phyloP scores from a whole-genome alignment of 2,888 invertebrate species.

The Phlogophora meticulosa region DNA sequence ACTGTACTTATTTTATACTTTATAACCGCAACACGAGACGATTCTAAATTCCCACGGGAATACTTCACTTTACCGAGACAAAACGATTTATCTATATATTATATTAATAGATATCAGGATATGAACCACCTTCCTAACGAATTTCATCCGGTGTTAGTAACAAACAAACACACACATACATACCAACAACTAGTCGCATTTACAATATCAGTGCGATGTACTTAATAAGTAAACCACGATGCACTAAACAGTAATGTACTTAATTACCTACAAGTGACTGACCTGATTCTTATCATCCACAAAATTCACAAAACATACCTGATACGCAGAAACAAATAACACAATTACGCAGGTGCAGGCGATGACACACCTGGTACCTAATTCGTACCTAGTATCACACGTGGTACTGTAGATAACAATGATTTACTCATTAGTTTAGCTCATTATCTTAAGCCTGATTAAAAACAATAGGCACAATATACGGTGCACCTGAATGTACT shows the following conservation, averaged over 20 bases:
- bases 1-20: too few species aligned
- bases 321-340: slow-evolving; percentile 39
- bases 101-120: too few species aligned
- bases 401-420: slow-evolving; percentile 43
- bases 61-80: too few species aligned
- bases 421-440: slow-evolving; percentile 32
- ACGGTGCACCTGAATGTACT: slow-evolving; percentile 70
- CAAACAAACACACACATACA: too few species aligned
- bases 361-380: slow-evolving; percentile 44
- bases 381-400: slow-evolving; percentile 41
- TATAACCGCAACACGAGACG: too few species aligned
- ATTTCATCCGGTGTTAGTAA: too few species aligned
- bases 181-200: too few species aligned
- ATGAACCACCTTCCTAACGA: too few species aligned
- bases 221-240: slow-evolving; percentile 2
- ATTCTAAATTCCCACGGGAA: too few species aligned
- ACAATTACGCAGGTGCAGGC: slow-evolving; percentile 40
- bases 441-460: slow-evolving; percentile 57
- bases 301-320: slow-evolving; percentile 26
- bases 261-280: slow-evolving; percentile 24
- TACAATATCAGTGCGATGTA: too few species aligned
- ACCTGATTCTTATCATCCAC: slow-evolving; percentile 28
- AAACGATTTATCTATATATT: too few species aligned
- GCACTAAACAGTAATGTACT: slow-evolving; percentile 32
- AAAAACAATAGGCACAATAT: slow-evolving; percentile 49